Conservation (phyloP, 2,888 invertebrate genomes). For the Mythimna pallens region DNA sequence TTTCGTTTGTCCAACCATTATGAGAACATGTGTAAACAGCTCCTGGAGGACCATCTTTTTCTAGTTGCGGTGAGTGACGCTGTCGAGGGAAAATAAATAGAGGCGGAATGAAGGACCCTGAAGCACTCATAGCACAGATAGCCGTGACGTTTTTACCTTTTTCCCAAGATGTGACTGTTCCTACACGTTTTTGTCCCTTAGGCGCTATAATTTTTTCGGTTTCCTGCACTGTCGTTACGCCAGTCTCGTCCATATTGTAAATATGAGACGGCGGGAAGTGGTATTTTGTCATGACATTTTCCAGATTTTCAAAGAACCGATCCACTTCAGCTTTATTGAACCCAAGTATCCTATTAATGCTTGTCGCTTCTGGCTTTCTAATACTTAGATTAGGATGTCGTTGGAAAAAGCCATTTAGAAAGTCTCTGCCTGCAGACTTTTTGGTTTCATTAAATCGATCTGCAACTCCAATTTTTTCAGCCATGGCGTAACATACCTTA, state of each 20-base stretch:
- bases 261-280: slow-evolving; percentile 9
- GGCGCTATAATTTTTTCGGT: slow-evolving; percentile 19
- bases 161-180: slow-evolving; percentile 7
- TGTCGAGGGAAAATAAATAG: slow-evolving; percentile 5
- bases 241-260: slow-evolving; percentile 2
- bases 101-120: slow-evolving; percentile 4
- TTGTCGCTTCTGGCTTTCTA: slow-evolving; percentile 13
- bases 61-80: slow-evolving; percentile 10
- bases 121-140: slow-evolving; percentile 14
- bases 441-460: slow-evolving; percentile 55
- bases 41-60: slow-evolving; percentile 4
- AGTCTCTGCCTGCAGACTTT: slow-evolving; percentile 43
- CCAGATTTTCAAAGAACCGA: slow-evolving; percentile 52
- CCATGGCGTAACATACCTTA: slow-evolving; percentile 55
- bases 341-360: slow-evolving; percentile 49
- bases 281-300: slow-evolving; percentile 19
- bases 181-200: slow-evolving; percentile 11
- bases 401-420: slow-evolving; percentile 56
- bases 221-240: slow-evolving; percentile 8
- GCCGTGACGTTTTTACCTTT: slow-evolving; percentile 5
- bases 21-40: slow-evolving; percentile 1
- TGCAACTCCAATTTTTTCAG: slow-evolving; percentile 52
- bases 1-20: slow-evolving; percentile 13
- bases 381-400: slow-evolving; percentile 60
- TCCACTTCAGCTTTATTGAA: slow-evolving; percentile 48